Percentiles rank a stretch among this genome's conserved stretches.
phyloP scores from a whole-genome alignment of 2,888 invertebrate species.

The Andricus quercusramuli region DNA sequence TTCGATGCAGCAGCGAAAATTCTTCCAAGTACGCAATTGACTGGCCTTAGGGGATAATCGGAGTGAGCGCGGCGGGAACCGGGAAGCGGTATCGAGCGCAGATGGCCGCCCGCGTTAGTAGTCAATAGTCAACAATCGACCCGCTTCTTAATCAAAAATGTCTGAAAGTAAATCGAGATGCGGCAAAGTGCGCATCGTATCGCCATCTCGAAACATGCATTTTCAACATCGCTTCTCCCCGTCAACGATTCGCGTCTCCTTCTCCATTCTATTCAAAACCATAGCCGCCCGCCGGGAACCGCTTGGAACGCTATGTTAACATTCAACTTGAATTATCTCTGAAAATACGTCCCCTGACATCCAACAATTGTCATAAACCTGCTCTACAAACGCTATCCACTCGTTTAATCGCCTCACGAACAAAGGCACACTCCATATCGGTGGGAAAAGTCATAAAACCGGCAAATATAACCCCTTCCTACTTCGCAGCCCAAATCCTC shows the following conservation, averaged over 20 bases:
- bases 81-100: conserved; percentile 67
- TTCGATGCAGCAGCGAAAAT: conserved; percentile 23
- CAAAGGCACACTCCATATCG: conserved; percentile 20
- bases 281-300: neutral
- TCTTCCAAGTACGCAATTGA: conserved; percentile 20
- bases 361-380: conserved; percentile 3
- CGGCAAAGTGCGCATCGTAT: conserved; percentile 42
- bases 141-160: conserved; percentile 55
- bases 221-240: neutral
- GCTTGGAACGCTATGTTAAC: neutral
- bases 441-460: conserved; percentile 54
- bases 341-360: conserved; percentile 14
- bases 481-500: neutral
- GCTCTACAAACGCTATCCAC: neutral
- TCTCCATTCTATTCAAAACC: neutral
- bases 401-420: neutral
- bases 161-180: conserved; percentile 58
- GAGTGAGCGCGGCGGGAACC: conserved; percentile 67
- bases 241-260: conserved; percentile 15
- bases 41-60: conserved; percentile 47
- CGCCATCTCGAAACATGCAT: conserved; percentile 44
- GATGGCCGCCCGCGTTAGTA: conserved; percentile 65
- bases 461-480: conserved; percentile 52
- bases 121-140: conserved; percentile 57
- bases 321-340: conserved; percentile 15